Base-by-base conservation (phyloP, 2,113 vertebrate species). In the Pseudonaja textilis region DNA sequence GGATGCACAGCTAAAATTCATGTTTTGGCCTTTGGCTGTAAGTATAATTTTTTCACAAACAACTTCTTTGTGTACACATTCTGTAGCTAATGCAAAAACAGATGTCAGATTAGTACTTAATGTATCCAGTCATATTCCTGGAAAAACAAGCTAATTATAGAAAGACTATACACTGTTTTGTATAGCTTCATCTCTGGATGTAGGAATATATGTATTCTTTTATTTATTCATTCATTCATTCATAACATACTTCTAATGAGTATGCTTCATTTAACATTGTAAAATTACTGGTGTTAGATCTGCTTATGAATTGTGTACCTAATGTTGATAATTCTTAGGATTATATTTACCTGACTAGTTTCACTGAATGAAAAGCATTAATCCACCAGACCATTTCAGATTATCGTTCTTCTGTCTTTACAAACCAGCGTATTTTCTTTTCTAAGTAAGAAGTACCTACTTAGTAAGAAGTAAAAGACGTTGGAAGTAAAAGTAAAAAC, bases 11-110 rank as follows among this genome's bases (percentile, higher is more conserved):
- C 42, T 98, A 57, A 95, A 94, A 0, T 96, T 96, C 89, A 94
- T 99, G 26, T 98, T 97, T 94, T 99, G 99, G 98, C 98, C 98
- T 23, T 93, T 99, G 47, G 95, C 98, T 93, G 98, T 99, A 97
- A 97, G 98, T 97, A 29, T 39, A n/a, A 56, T 42, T 87, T 23
- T 50, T 92, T 42, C 18, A 29, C 8, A 20, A 1, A 5, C 9
- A 25, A 81, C 34, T 42, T 34, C 0, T 89, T 0, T 2, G 7
- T 0, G 0, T 8, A 0, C 20, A 4, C 22, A 0, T 1, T 6
- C 0, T 3, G n/a, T 3, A 8, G 3, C 6, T 14, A 2, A 0
- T 3, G 4, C 25, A n/a, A 50, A 89, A 22, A 9, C 23, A 92
- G 22, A 23, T 5, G n/a, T 20, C 1, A 10, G 8, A 3, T 20